Conservation (phyloP, 2,888 invertebrate genomes). For the Cryptocephalus primarius region DNA sequence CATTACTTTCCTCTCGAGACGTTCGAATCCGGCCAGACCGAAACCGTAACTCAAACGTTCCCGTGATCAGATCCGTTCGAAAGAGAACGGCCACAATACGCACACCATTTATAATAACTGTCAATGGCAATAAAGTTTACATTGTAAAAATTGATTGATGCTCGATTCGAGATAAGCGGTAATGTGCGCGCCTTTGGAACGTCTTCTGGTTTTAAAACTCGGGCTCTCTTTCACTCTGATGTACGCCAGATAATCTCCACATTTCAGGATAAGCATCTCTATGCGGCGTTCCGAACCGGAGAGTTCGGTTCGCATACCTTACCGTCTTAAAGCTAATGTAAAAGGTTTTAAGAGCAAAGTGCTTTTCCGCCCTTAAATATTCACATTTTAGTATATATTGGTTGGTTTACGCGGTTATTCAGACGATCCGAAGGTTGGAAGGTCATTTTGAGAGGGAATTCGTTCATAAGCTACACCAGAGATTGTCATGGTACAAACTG, state of each 20-base stretch:
- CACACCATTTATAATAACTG: slow-evolving; percentile 32
- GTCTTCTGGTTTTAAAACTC: not conserved
- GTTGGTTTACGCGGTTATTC: too few relatives aligned
- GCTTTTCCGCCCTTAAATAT: too few relatives aligned
- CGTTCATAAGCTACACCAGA: too few relatives aligned
- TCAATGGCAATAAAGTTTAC: slow-evolving; percentile 33
- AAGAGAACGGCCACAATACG: slow-evolving; percentile 6
- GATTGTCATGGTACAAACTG: too few relatives aligned
- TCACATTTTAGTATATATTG: too few relatives aligned
- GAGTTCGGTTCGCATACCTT: slow-evolving; percentile 3
- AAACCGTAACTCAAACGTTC: too few relatives aligned
- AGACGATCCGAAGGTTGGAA: too few relatives aligned
- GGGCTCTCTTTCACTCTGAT: not conserved
- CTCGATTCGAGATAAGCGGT: slow-evolving; percentile 16
- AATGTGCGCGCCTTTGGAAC: slow-evolving; percentile 10
- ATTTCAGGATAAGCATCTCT: too few relatives aligned
- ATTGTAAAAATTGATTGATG: slow-evolving; percentile 32
- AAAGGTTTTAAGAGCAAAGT: not conserved
- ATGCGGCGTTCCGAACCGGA: not conserved
- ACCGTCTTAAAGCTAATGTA: slow-evolving; percentile 2
- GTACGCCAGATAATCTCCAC: too few relatives aligned
- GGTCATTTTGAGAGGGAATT: too few relatives aligned
- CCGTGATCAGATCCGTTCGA: not conserved
- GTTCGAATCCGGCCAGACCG: too few relatives aligned
- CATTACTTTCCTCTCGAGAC: too few relatives aligned